Evolutionary conservation across 2,888 invertebrate genomes (phyloP).

Genomic region (Melanargia galathea): DNA sequence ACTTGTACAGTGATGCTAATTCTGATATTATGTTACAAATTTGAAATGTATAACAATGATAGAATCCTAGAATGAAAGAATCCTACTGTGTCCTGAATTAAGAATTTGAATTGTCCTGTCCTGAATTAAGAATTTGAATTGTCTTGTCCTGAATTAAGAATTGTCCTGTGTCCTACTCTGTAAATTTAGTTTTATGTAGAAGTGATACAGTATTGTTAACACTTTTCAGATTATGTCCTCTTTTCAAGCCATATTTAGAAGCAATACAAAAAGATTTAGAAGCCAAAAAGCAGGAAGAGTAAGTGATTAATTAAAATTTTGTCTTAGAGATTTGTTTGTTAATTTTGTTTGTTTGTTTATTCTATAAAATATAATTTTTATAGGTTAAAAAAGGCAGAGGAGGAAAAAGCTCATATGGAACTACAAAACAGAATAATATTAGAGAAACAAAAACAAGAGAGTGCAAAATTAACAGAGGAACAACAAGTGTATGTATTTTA

Average conservation of each 20-base stretch:
- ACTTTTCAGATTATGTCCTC: constrained; percentile 86
- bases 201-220: background rate
- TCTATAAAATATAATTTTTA: constrained; percentile 27
- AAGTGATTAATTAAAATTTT: constrained; percentile 45
- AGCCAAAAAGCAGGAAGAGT: constrained; percentile 84
- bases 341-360: background rate
- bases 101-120: too few relatives aligned
- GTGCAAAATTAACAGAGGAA: constrained; percentile 83
- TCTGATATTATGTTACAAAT: too few relatives aligned
- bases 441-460: constrained; percentile 85
- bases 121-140: too few relatives aligned
- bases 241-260: constrained; percentile 94
- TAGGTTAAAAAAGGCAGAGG: constrained; percentile 79
- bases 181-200: background rate
- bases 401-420: constrained; percentile 80
- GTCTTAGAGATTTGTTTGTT: background rate
- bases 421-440: constrained; percentile 83
- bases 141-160: too few relatives aligned
- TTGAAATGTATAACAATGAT: too few relatives aligned
- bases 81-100: too few relatives aligned
- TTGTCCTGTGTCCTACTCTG: too few relatives aligned
- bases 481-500: constrained; percentile 79
- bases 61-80: too few relatives aligned
- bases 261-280: constrained; percentile 95
- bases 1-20: too few relatives aligned